phyloP scores from a whole-genome alignment of 2,113 vertebrate genomes.

The Chroicocephalus ridibundus region DNA sequence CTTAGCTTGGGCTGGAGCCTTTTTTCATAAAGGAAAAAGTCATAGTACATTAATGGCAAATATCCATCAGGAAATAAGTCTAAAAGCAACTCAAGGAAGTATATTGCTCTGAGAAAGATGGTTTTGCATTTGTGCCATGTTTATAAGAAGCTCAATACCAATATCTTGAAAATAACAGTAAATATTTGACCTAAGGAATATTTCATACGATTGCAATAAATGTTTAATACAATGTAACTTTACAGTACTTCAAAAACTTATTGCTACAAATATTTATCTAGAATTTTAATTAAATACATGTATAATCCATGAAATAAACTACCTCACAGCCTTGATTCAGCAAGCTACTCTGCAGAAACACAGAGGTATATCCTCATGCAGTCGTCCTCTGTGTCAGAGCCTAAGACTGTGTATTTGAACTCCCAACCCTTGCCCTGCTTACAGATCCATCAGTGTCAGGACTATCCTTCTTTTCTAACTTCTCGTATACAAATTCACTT shows the following conservation, averaged over 20 bases:
- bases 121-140: conserved; percentile 21
- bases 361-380: neutral
- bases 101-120: conserved; percentile 28
- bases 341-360: neutral
- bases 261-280: conserved; percentile 60
- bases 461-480: neutral
- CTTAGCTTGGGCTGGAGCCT: neutral
- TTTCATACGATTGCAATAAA: conserved; percentile 47
- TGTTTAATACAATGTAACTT: conserved; percentile 57
- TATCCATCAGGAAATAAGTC: conserved; percentile 38
- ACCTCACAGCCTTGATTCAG: neutral
- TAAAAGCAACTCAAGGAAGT: conserved; percentile 21
- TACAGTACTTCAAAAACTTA: conserved; percentile 33
- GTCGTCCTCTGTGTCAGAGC: neutral
- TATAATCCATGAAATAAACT: conserved; percentile 54
- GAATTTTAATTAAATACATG: conserved; percentile 59
- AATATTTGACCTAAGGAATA: conserved; percentile 57
- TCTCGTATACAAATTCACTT: neutral
- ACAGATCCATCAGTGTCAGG: neutral
- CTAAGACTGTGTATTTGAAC: neutral
- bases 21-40: conserved; percentile 52
- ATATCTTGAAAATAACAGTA: conserved; percentile 54
- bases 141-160: conserved; percentile 33
- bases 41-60: conserved; percentile 43
- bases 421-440: neutral